Percentiles rank a stretch among this genome's conserved stretches.
These are phyloP conservation scores for Pardalotus punctatus DNA, from an alignment of 2,113 vertebrate genomes.

Conservation along the genomic window DNA sequence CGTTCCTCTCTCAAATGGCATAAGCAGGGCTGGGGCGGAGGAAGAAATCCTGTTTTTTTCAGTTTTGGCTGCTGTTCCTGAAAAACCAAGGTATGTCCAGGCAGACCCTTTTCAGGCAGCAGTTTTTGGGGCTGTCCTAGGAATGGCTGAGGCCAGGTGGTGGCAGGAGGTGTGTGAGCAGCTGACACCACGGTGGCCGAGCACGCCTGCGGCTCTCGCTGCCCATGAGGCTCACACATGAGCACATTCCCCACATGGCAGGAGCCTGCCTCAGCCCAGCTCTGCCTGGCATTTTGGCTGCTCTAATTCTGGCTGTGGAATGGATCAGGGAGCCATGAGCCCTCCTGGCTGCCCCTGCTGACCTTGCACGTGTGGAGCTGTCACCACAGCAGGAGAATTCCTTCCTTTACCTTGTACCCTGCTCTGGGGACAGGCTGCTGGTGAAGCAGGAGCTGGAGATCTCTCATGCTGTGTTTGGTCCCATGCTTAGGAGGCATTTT, in stretches of 20 bases:
- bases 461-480: not conserved
- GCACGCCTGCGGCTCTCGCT: not conserved
- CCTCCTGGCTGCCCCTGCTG: rapidly evolving
- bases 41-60: not conserved
- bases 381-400: not conserved
- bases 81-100: not conserved
- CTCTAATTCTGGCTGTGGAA: not conserved
- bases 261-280: not conserved
- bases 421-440: not conserved
- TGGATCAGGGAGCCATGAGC: not conserved
- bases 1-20: rapidly evolving
- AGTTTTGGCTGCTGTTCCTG: not conserved
- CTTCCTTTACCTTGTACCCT: rapidly evolving
- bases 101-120: not conserved
- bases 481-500: not conserved
- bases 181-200: rapidly evolving
- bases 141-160: not conserved
- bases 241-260: not conserved
- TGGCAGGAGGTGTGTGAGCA: not conserved
- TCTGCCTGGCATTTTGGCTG: constrained; percentile 10
- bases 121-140: not conserved
- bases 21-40: not conserved
- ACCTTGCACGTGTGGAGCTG: not conserved
- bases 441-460: not conserved
- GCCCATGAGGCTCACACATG: not conserved